Evolutionary conservation across 2,797 vertebrate species (phyloP).

Genomic region (Telmatherina bonti): DNA sequence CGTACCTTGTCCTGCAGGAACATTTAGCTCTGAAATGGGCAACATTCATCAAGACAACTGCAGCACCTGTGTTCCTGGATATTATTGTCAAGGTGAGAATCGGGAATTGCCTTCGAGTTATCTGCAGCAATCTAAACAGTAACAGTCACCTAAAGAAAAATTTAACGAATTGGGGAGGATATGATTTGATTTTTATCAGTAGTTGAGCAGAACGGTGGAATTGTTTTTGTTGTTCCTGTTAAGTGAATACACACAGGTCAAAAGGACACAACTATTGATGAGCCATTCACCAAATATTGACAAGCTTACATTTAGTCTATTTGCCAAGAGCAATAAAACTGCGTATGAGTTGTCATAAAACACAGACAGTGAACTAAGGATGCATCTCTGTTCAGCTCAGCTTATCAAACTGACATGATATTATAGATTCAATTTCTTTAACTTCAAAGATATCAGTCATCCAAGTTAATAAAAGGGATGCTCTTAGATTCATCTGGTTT

Average conservation of each 20-base stretch:
- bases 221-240: neutral
- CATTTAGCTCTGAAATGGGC: conserved; percentile 80
- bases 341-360: conserved; percentile 5
- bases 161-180: neutral
- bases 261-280: neutral
- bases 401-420: conserved; percentile 7
- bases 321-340: neutral
- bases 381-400: neutral
- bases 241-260: neutral
- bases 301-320: neutral
- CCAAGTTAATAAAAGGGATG: neutral
- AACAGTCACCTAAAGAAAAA: neutral
- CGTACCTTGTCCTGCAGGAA: conserved; percentile 84
- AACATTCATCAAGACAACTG: conserved; percentile 83
- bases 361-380: neutral
- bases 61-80: conserved; percentile 84
- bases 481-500: neutral
- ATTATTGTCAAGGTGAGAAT: conserved; percentile 83
- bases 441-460: neutral
- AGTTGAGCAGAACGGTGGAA: neutral
- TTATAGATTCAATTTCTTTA: neutral
- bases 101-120: neutral
- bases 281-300: neutral
- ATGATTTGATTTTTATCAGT: neutral
- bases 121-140: neutral